Conservation (phyloP, 1,140 invertebrate genomes). For the Physella acuta region DNA sequence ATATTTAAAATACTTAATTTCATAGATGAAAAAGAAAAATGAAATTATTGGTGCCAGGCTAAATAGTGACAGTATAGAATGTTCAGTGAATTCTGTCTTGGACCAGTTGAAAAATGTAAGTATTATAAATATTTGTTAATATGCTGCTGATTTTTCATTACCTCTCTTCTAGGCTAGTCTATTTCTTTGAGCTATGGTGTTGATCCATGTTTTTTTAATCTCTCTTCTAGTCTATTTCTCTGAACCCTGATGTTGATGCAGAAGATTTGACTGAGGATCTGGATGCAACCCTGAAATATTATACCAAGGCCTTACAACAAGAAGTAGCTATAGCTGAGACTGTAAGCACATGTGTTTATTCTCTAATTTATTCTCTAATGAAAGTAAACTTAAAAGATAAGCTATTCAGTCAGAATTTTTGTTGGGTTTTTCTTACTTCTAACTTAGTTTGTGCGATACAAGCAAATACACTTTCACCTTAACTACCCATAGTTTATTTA, state of each 20-base stretch:
- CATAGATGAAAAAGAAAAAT: constrained; percentile 17
- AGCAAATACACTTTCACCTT: too few species aligned
- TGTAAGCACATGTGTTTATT: too few species aligned
- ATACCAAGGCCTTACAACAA: constrained; percentile 16
- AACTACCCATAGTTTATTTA: too few species aligned
- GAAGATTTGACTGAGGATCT: constrained; percentile 13
- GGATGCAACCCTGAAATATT: constrained; percentile 17
- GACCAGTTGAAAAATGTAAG: constrained; percentile 15
- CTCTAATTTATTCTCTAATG: too few species aligned
- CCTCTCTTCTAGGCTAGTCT: too few species aligned
- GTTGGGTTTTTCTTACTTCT: too few species aligned
- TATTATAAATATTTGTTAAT: constrained; percentile 1
- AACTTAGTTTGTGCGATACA: too few species aligned
- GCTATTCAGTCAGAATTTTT: too few species aligned
- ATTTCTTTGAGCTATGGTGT: background rate
- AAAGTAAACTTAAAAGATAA: too few species aligned
- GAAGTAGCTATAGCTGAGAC: constrained; percentile 15
- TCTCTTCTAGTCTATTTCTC: constrained; percentile 2
- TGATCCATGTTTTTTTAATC: background rate
- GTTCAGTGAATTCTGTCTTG: background rate
- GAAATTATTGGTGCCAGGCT: constrained; percentile 7
- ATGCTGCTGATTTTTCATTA: too few species aligned
- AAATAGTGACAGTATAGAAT: constrained; percentile 13
- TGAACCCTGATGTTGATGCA: constrained; percentile 11
- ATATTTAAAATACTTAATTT: background rate